Conservation (phyloP, 53 echinoderm and acorn worm genomes). For the Zoroaster sp. region DNA sequence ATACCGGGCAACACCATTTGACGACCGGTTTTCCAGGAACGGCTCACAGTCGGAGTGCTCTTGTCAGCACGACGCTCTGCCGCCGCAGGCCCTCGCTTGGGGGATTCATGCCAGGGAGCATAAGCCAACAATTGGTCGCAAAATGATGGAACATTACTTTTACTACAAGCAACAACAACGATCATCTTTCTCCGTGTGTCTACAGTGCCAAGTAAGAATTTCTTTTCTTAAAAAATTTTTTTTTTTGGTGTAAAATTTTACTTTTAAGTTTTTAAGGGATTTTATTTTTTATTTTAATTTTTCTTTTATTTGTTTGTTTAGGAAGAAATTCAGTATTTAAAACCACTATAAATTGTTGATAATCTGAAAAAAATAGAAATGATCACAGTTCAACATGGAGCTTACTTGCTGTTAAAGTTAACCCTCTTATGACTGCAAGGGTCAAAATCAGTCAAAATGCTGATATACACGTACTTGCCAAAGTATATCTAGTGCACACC, state of each 20-base stretch:
- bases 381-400: too few relatives aligned
- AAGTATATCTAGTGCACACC: too few relatives aligned
- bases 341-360: too few relatives aligned
- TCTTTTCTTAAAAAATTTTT: background rate
- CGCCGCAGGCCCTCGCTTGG: background rate
- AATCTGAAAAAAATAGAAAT: too few relatives aligned
- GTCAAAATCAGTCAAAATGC: too few relatives aligned
- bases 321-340: too few relatives aligned
- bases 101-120: background rate
- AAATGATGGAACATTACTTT: constrained; percentile 46
- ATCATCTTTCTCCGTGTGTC: constrained; percentile 41
- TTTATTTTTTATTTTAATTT: background rate
- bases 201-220: constrained; percentile 55
- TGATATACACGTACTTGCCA: too few relatives aligned
- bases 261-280: background rate
- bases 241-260: background rate
- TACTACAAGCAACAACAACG: constrained; percentile 25
- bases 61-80: background rate
- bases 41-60: background rate
- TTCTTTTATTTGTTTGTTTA: background rate
- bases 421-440: too few relatives aligned
- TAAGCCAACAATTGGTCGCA: background rate
- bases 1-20: background rate
- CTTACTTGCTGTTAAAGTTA: too few relatives aligned
- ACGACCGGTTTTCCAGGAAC: too few relatives aligned